Percentiles rank a stretch among this genome's conserved stretches.
phyloP scores from a whole-genome alignment of 2,888 invertebrate genomes.

The Synanthedon formicaeformis region DNA sequence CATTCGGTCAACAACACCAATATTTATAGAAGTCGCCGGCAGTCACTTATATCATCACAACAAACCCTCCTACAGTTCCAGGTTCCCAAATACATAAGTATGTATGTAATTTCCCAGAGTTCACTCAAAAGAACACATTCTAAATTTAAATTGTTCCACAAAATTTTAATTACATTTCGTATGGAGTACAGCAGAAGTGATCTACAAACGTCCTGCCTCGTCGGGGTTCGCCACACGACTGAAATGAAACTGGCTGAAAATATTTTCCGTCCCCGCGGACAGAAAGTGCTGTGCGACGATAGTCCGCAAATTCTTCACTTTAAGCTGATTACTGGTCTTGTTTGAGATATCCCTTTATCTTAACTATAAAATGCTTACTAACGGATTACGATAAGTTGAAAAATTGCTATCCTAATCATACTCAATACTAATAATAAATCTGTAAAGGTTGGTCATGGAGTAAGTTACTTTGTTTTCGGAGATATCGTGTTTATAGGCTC shows the following conservation, averaged over 20 bases:
- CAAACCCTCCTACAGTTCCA: conserved; percentile 13
- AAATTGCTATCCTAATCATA: conserved; percentile 1
- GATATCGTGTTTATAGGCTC: too few relatives aligned
- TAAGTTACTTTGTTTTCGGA: too few relatives aligned
- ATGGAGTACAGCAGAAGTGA: conserved; percentile 16
- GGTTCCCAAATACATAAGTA: too few relatives aligned
- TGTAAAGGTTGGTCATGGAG: too few relatives aligned
- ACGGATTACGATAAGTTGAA: conserved; percentile 1
- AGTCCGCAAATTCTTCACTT: conserved; percentile 30
- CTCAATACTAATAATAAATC: too few relatives aligned
- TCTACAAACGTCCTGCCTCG: conserved; percentile 27
- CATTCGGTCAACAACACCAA: conserved; percentile 36
- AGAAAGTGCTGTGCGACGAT: conserved; percentile 29
- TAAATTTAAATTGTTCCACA: background rate
- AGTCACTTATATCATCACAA: conserved; percentile 24
- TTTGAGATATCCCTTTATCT: conserved; percentile 14
- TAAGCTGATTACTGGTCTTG: conserved; percentile 42
- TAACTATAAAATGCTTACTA: background rate
- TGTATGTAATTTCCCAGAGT: conserved; percentile 5
- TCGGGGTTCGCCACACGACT: conserved; percentile 34
- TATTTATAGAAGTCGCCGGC: conserved; percentile 28
- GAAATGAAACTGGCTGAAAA: conserved; percentile 15
- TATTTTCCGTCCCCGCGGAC: conserved; percentile 28
- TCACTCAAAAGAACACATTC: conserved; percentile 1
- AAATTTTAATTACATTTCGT: conserved; percentile 14